Evolutionary conservation across 2,797 vertebrate species (phyloP).

Genomic region (Chrosomus eos): DNA sequence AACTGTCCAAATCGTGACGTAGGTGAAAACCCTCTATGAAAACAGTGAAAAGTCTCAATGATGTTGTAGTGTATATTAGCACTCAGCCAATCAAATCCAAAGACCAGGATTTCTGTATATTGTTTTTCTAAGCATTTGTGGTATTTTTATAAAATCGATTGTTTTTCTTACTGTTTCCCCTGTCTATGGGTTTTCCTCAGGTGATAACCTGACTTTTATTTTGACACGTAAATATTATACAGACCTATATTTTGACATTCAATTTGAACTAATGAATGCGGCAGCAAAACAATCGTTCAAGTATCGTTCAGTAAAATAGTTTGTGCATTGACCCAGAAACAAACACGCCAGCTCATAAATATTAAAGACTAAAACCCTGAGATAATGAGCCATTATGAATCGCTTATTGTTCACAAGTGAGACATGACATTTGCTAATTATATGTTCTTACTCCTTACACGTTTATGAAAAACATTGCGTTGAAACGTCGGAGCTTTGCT

Average conservation of each 20-base stretch:
- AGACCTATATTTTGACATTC: constrained; percentile 14
- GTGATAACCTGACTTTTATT: not conserved
- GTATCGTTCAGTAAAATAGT: not conserved
- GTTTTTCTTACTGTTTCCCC: too few relatives aligned
- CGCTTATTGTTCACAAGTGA: not conserved
- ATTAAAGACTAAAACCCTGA: not conserved
- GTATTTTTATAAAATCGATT: not conserved
- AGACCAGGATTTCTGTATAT: not conserved
- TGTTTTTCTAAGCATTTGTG: too few relatives aligned
- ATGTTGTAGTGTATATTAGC: not conserved
- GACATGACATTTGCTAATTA: not conserved
- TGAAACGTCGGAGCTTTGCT: not conserved
- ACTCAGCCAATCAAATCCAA: not conserved
- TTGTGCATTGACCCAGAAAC: not conserved
- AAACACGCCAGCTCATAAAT: not conserved
- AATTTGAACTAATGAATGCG: not conserved
- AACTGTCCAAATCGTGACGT: too few relatives aligned
- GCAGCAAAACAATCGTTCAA: not conserved
- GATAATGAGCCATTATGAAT: not conserved
- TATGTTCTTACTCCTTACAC: not conserved
- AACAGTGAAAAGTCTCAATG: not conserved
- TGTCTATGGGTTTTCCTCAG: too few relatives aligned
- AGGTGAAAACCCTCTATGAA: too few relatives aligned
- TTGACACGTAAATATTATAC: not conserved
- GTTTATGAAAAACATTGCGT: not conserved